These are phyloP conservation scores for Meloidogyne chitwoodi DNA, from an alignment of 1,140 invertebrate species.

Conservation along the genomic window DNA sequence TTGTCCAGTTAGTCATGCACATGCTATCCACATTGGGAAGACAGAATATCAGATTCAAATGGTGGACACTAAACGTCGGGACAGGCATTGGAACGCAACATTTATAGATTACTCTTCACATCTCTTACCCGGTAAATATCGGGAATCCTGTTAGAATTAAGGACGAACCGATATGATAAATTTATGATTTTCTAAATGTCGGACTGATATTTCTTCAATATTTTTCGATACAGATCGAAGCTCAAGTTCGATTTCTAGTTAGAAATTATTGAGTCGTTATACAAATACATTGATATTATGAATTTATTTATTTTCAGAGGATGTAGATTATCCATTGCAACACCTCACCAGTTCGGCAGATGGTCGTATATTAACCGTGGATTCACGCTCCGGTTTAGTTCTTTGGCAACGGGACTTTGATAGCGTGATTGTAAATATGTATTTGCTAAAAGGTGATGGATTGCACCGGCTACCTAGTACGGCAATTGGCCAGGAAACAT, in stretches of 20 bases:
- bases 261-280: too few species aligned
- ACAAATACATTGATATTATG: too few species aligned
- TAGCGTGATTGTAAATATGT: conserved; percentile 82
- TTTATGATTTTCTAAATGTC: not conserved
- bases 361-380: conserved; percentile 37
- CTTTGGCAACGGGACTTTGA: conserved; percentile 80
- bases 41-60: conserved; percentile 91
- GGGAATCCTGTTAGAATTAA: too few species aligned
- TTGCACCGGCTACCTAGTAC: conserved; percentile 82
- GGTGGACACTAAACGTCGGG: conserved; percentile 77
- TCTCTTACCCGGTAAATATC: conserved; percentile 60
- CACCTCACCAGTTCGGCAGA: conserved; percentile 38
- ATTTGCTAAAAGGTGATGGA: conserved; percentile 72
- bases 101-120: conserved; percentile 69
- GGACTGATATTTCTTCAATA: too few species aligned
- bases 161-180: too few species aligned
- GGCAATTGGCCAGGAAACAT: conserved; percentile 67
- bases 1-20: conserved; percentile 62
- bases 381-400: conserved; percentile 72
- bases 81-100: conserved; percentile 89
- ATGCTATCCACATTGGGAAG: conserved; percentile 73
- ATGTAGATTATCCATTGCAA: conserved; percentile 41
- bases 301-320: conserved; percentile 31
- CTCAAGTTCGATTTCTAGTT: too few species aligned
- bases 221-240: too few species aligned